phyloP scores from a whole-genome alignment of 2,797 vertebrate species.

The Sebastes dallii region DNA sequence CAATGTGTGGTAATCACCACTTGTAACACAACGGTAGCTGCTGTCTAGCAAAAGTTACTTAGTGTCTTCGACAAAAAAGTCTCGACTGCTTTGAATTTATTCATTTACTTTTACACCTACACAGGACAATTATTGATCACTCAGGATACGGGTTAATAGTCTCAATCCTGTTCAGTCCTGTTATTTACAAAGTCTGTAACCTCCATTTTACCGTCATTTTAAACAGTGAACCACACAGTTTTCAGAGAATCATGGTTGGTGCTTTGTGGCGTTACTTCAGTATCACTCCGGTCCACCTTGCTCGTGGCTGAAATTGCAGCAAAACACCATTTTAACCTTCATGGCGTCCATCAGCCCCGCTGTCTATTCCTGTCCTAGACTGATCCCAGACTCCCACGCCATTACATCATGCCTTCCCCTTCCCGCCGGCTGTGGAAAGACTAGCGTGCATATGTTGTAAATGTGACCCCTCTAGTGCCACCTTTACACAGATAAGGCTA shows the following conservation, averaged over 20 bases:
- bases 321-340: slow-evolving; percentile 37
- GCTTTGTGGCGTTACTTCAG: not conserved
- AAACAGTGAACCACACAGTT: not conserved
- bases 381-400: slow-evolving; percentile 45
- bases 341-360: not conserved
- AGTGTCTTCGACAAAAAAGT: not conserved
- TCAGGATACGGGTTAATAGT: not conserved
- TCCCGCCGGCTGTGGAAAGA: slow-evolving; percentile 54
- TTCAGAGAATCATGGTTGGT: not conserved
- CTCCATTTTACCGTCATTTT: no score
- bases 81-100: not conserved
- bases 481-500: slow-evolving; percentile 70
- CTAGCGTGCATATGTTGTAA: slow-evolving; percentile 38
- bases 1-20: not conserved
- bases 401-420: slow-evolving; percentile 56
- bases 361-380: slow-evolving; percentile 48
- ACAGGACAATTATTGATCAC: not conserved
- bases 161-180: not conserved
- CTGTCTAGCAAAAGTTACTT: not conserved
- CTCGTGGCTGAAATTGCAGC: slow-evolving; percentile 4
- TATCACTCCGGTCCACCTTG: slow-evolving; percentile 11
- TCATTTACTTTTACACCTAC: not conserved
- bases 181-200: not conserved
- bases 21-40: not conserved
- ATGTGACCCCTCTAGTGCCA: slow-evolving; percentile 63